Conservation (phyloP, 2,113 vertebrate genomes). For the Sterrhoptilus dennistouni region DNA sequence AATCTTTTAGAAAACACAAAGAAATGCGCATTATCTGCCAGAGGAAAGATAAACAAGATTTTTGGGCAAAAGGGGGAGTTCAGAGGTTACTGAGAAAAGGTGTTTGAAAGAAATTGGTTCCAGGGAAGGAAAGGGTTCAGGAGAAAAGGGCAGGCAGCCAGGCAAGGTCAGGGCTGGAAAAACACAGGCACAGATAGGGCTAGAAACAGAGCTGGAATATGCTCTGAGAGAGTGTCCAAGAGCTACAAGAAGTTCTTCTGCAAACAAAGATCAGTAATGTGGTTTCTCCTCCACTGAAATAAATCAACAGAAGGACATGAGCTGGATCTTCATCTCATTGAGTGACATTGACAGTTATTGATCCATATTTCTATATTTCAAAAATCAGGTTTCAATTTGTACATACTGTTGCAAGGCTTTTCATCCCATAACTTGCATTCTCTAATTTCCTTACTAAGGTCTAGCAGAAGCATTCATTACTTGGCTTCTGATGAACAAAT, state of each 20-base stretch:
- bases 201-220: background rate
- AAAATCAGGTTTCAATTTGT: background rate
- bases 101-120: background rate
- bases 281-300: background rate
- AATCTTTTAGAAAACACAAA: background rate
- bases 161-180: background rate
- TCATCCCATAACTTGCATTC: background rate
- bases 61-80: background rate
- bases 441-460: background rate
- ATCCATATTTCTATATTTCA: background rate
- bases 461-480: conserved; percentile 26
- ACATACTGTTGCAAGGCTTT: background rate
- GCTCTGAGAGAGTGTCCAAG: background rate
- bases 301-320: background rate
- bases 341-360: background rate
- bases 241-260: background rate
- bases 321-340: background rate
- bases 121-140: background rate
- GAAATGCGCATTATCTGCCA: background rate
- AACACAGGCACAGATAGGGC: background rate
- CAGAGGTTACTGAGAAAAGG: background rate
- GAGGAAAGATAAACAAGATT: background rate
- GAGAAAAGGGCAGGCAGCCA: background rate
- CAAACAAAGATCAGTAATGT: background rate
- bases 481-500: conserved; percentile 38